Percentiles rank a stretch among this genome's conserved stretches.
phyloP scores from a whole-genome alignment of 2,797 vertebrate genomes.

The Otolemur crassicaudatus region DNA sequence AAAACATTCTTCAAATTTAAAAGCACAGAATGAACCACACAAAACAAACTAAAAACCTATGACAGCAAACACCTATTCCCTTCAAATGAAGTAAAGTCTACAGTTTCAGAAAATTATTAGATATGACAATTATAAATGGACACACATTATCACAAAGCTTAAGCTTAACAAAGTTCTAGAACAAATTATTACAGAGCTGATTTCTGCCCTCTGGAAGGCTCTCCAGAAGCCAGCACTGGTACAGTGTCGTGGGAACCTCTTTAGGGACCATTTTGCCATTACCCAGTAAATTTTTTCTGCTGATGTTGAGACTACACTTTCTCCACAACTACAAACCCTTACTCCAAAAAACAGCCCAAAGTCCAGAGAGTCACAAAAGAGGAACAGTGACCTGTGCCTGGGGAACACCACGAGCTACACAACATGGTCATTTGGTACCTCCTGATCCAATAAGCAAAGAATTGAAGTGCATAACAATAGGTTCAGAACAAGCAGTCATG shows the following conservation, averaged over 20 bases:
- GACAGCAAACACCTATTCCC: neutral
- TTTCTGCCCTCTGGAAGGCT: neutral
- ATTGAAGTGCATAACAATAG: neutral
- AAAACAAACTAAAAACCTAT: conserved; percentile 8
- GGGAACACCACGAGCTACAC: neutral
- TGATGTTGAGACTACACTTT: neutral
- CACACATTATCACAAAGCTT: neutral
- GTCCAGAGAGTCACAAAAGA: neutral
- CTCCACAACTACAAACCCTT: neutral
- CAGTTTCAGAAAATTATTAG: conserved; percentile 17
- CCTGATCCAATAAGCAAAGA: neutral
- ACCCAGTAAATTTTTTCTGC: neutral
- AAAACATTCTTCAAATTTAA: neutral
- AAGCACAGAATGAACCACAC: neutral
- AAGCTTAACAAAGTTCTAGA: conserved; percentile 3
- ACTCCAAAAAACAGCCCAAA: neutral
- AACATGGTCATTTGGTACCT: neutral
- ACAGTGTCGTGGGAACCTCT: neutral
- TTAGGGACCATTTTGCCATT: neutral
- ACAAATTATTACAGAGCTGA: neutral
- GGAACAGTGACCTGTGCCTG: neutral
- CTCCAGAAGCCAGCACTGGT: neutral
- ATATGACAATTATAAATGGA: conserved; percentile 17
- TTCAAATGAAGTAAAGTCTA: conserved; percentile 26
- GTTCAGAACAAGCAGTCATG: conserved; percentile 12